These are phyloP conservation scores for Micropterix aruncella DNA, from an alignment of 2,888 invertebrate genomes.

Conservation along the genomic window DNA sequence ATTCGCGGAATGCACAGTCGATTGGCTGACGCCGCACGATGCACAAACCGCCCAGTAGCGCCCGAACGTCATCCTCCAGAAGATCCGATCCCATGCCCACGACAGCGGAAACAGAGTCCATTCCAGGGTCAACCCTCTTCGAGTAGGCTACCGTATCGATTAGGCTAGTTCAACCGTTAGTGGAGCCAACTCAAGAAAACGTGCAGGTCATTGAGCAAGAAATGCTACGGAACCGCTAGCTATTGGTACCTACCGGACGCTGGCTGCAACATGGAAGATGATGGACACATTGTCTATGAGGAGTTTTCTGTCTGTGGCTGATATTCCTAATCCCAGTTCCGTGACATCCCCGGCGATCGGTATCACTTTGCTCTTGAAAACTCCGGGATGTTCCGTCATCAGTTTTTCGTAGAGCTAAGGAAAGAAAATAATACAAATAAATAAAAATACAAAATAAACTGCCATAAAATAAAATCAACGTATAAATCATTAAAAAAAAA, in stretches of 20 bases:
- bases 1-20: too few species aligned
- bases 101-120: not conserved
- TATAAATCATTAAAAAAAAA: too few species aligned
- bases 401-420: conserved; percentile 48
- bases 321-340: conserved; percentile 42
- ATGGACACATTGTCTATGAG: conserved; percentile 46
- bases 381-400: conserved; percentile 36
- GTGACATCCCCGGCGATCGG: conserved; percentile 49
- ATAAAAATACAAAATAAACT: too few species aligned
- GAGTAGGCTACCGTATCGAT: not conserved
- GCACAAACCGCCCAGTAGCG: too few species aligned
- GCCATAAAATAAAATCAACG: too few species aligned
- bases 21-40: too few species aligned
- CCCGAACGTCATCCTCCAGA: too few species aligned
- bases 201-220: not conserved
- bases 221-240: not conserved
- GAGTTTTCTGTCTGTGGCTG: conserved; percentile 30
- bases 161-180: conserved; percentile 4
- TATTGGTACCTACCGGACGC: conserved; percentile 39
- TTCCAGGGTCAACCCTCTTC: too few species aligned
- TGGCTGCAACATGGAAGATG: conserved; percentile 68
- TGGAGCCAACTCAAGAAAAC: not conserved
- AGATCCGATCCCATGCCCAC: not conserved
- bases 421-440: too few species aligned
- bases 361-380: conserved; percentile 43